Evolutionary conservation across 2,888 invertebrate genomes (phyloP), one percentile per base, ranked within the genome.

Genomic region (Apodemia mormo): DNA sequence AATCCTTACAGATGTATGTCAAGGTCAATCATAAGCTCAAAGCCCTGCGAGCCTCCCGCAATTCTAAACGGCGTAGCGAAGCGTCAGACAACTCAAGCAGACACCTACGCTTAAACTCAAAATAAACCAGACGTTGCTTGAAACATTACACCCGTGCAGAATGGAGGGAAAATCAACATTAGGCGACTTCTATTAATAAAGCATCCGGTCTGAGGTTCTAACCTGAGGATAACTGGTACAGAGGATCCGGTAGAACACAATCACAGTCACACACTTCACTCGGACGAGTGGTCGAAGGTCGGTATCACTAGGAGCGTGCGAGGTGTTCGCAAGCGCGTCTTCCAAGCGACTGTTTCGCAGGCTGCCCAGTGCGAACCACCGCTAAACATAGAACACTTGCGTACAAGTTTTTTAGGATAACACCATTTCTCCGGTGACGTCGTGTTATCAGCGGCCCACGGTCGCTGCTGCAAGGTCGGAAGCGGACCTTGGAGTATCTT

Each of bases 241-340:
- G 30, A 29, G 43, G 67, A 45, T 74, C 74, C 80, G 82, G 82
- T 79, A 84, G 81, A 85, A 84, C 89, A 91, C 92, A 84, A 87
- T 86, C 92, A 91, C 91, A 89, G 86, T 85, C 91, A 91, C 89
- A 88, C 90, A 90, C 92, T 88, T 90, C 91, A 90, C 91, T 91
- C 92, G 82, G 80, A 74, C 85, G 78, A 90, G 91, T 90, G 91
- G 91, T 90, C 90, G 89, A 86, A 82, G 88, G 87, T 89, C 88
- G 88, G 81, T 79, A 78, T 75, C 85, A 89, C 89, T 89, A n/a
- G 90, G 88, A 89, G 87, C 85, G 82, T 81, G 89, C 89, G 88
- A 85, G 89, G 85, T 88, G 89, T 82, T 87, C 90, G 87, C 93
- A 88, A 82, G 83, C 92, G 89, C 91, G 88, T 91, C 87, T 87